Base-by-base conservation (phyloP, 2,888 invertebrate genomes). In the Clitarchus hookeri region DNA sequence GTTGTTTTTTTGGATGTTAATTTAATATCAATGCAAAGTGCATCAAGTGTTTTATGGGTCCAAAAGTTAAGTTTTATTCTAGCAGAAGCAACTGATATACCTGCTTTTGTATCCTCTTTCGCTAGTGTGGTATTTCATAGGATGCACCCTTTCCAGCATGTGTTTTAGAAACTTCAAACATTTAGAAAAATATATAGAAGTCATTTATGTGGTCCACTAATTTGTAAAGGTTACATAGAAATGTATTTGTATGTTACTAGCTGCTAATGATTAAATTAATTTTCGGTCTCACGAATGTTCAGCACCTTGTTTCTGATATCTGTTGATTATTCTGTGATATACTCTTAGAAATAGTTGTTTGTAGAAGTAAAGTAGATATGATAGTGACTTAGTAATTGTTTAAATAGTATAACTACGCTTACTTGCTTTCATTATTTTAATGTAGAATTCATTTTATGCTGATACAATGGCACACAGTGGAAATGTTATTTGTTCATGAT, bases 251-350 rank as follows among this genome's bases (percentile, higher is more conserved):
- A 36, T 36, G 36, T 36, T 36, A 36, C 36, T 36, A 36, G 36
- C 36, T 36, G 36, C 36, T 4, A 36, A 36, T 36, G 36, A 36
- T 36, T 36, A 36, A 36, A 36, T 36, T 36, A 36, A 36, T 36
- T 36, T 36, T n/a, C 16, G 48, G 65, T 65, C 23, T 65, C 65
- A 23, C 65, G 16, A 65, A 65, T 65, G 65, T 65, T 65, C 65
- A 65, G n/a, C 65, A 23, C n/a, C 65, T 65, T 65, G 65, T n/a
- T 65, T 65, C 65, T 23, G n/a, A 65, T 53, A 53, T 53, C 53
- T 53, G 53, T 53, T 65, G 65, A 65, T 65, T 65, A 65, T 65
- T 65, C 65, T 65, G 65, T 65, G 65, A 65, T 65, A 65, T 65
- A 65, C 65, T 65, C 19, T 65, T 65, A 65, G 65, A 16, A 65